Percentiles rank a stretch among this genome's conserved stretches.
Evolutionary conservation across 2,888 invertebrate species (phyloP).

Genomic region (Candidula unifasciata): DNA sequence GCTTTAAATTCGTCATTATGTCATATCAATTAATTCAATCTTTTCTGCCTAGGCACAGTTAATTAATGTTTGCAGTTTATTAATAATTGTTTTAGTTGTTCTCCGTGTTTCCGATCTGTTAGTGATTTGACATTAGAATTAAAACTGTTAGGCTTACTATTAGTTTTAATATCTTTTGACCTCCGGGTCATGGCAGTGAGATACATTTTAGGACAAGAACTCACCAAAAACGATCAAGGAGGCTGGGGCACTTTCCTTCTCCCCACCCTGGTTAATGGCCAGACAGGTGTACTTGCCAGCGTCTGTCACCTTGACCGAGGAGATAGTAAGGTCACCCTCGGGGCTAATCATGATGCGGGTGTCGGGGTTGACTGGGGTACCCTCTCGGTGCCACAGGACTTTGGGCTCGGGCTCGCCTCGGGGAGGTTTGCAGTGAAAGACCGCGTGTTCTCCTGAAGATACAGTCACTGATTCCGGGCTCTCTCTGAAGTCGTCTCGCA

Average conservation of each 20-base stretch:
- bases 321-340: slow-evolving; percentile 46
- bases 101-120: no score
- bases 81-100: no score
- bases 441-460: slow-evolving; percentile 82
- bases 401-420: slow-evolving; percentile 92
- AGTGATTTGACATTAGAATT: no score
- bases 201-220: background rate
- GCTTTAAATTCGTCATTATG: no score
- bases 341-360: slow-evolving; percentile 82
- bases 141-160: no score
- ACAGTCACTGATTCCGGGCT: slow-evolving; percentile 90
- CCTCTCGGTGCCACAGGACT: slow-evolving; percentile 92
- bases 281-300: slow-evolving; percentile 54
- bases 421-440: slow-evolving; percentile 92
- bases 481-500: slow-evolving; percentile 91
- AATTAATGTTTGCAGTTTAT: no score
- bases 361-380: slow-evolving; percentile 82
- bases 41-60: no score
- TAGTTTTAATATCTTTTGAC: no score
- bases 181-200: no score
- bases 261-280: slow-evolving; percentile 55
- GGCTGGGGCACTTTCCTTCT: slow-evolving; percentile 58
- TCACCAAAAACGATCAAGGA: slow-evolving; percentile 62
- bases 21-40: no score
- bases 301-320: slow-evolving; percentile 47